phyloP scores from a whole-genome alignment of 2,797 vertebrate species.

The Acanthopagrus latus region DNA sequence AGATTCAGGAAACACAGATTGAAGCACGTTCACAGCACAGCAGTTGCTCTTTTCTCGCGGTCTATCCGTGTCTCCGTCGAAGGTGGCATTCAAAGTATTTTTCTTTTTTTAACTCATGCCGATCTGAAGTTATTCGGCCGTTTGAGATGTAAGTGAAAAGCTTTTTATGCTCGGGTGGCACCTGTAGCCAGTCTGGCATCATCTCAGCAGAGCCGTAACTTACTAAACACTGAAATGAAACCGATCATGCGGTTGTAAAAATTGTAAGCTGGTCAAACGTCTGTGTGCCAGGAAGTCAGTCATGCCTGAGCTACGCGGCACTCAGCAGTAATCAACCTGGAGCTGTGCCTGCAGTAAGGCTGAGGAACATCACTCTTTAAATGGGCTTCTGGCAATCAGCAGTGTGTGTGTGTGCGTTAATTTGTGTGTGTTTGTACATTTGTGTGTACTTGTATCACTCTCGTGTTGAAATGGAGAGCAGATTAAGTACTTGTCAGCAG shows the following conservation, averaged over 20 bases:
- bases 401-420: constrained; percentile 30
- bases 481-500: constrained; percentile 64
- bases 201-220: constrained; percentile 36
- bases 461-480: constrained; percentile 57
- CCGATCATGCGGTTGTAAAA: constrained; percentile 57
- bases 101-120: constrained; percentile 21
- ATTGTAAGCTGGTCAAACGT: constrained; percentile 66
- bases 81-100: not conserved
- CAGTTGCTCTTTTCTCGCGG: not conserved
- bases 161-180: constrained; percentile 19
- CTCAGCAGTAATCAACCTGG: constrained; percentile 77
- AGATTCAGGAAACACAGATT: constrained; percentile 44
- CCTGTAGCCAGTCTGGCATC: constrained; percentile 39
- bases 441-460: constrained; percentile 30
- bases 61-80: not conserved
- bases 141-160: constrained; percentile 12
- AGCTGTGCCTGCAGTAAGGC: constrained; percentile 72
- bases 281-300: constrained; percentile 64
- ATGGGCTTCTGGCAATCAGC: constrained; percentile 70
- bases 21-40: constrained; percentile 13
- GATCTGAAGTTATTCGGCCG: constrained; percentile 21
- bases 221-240: constrained; percentile 48
- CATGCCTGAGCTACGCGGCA: constrained; percentile 65
- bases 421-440: not conserved
- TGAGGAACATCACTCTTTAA: constrained; percentile 68